These are phyloP conservation scores for Teleiodes luculella DNA, from an alignment of 2,888 invertebrate species.

Conservation along the genomic window DNA sequence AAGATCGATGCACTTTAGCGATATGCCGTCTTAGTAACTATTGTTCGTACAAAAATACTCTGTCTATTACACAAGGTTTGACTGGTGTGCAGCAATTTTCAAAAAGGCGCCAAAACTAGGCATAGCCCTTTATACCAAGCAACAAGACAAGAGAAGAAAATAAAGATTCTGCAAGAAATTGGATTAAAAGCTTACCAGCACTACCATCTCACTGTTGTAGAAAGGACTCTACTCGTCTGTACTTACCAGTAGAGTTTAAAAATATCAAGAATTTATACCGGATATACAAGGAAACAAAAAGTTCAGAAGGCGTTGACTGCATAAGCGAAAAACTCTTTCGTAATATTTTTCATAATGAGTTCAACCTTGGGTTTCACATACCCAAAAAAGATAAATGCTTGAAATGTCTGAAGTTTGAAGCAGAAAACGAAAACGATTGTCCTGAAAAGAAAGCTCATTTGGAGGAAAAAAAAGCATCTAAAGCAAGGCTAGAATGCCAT, in stretches of 20 bases:
- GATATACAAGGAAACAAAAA: slow-evolving; percentile 8
- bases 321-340: slow-evolving; percentile 1
- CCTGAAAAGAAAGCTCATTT: slow-evolving; percentile 19
- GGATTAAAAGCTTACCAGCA: slow-evolving; percentile 18
- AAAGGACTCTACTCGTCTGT: slow-evolving; percentile 18
- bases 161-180: slow-evolving; percentile 7
- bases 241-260: slow-evolving; percentile 17
- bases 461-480: slow-evolving; percentile 23
- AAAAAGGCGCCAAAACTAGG: too few relatives aligned
- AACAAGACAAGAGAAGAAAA: slow-evolving; percentile 19
- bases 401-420: slow-evolving; percentile 19
- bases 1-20: too few relatives aligned
- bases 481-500: slow-evolving; percentile 21
- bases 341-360: slow-evolving; percentile 12
- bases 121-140: slow-evolving; percentile 1
- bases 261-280: slow-evolving; percentile 12
- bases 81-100: too few relatives aligned
- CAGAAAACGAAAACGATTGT: not conserved
- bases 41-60: too few relatives aligned
- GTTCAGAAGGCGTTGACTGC: not conserved
- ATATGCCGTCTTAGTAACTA: too few relatives aligned
- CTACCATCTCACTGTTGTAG: slow-evolving; percentile 23
- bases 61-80: too few relatives aligned
- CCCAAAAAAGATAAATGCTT: slow-evolving; percentile 21
- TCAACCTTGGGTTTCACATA: slow-evolving; percentile 22